Conservation (phyloP, 2,888 invertebrate species). For the Ditula angustiorana region DNA sequence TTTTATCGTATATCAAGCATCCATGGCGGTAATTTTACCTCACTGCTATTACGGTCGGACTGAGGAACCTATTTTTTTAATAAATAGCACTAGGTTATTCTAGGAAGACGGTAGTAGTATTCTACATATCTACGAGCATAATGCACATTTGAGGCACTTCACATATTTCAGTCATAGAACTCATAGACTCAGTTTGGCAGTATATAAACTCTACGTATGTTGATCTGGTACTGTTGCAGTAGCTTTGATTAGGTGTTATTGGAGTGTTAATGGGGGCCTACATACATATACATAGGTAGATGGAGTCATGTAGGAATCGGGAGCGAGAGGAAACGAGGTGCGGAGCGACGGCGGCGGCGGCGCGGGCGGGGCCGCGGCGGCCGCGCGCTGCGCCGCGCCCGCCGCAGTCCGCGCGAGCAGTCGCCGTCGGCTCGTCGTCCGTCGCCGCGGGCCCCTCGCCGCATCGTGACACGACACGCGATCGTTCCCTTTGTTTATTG, state of each 20-base stretch:
- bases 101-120: background rate
- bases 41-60: too few relatives aligned
- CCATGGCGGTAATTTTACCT: too few relatives aligned
- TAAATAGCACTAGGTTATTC: too few relatives aligned
- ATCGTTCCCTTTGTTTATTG: slow-evolving; percentile 79
- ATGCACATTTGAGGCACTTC: too few relatives aligned
- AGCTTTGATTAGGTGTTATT: background rate
- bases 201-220: background rate
- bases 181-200: too few relatives aligned
- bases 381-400: slow-evolving; percentile 57
- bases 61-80: too few relatives aligned
- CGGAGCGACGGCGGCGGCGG: slow-evolving; percentile 49
- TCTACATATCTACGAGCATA: too few relatives aligned
- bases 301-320: slow-evolving; percentile 48
- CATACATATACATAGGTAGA: background rate
- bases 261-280: slow-evolving; percentile 11
- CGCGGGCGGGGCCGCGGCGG: slow-evolving; percentile 49
- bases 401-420: slow-evolving; percentile 74
- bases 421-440: slow-evolving; percentile 71
- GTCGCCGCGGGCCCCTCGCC: slow-evolving; percentile 49
- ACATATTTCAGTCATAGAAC: too few relatives aligned
- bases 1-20: too few relatives aligned
- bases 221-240: background rate
- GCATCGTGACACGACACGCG: slow-evolving; percentile 56
- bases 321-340: slow-evolving; percentile 50